Evolutionary conservation across 2,888 invertebrate genomes (phyloP), one percentile per base, ranked within the genome.

Genomic region (Metopia argyrocephala): DNA sequence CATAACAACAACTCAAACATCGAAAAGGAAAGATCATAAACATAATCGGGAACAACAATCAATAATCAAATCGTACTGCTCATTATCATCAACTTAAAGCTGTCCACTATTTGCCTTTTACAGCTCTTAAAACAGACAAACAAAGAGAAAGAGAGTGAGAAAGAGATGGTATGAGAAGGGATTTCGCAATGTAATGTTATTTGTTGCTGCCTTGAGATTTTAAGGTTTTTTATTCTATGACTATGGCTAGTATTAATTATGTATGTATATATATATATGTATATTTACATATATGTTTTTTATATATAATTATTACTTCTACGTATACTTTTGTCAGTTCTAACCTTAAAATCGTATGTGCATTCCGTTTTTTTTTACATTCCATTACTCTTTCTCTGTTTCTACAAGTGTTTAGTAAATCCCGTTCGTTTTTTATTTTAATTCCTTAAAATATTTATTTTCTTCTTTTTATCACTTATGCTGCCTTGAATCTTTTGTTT

Each of bases 381-480:
- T 50, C n/a, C 7, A 25, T 59, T 5, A 15, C n/a, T 28, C 52
- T 20, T n/a, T 45, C 59, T 20, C 21, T 61, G 9, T 4, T 28
- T 28, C 20, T 54, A 12, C 15, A 3, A 0, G 12, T 15, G 12
- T 15, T n/a, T 38, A 38, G 38, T 38, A 12, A 12, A 38, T 38
- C 38, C 15, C 38, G 38, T 38, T 38, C 12, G 15, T 38, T 38
- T 15, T 38, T 38, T 12, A 38, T 38, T 38, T 38, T 38, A 38
- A 38, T 4, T 38, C 15, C 38, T 38, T 38, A 12, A 48, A 5
- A 15, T 28, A 69, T 25, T 48, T 54, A n/a, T 20, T 27, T 70
- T 45, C n/a, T 59, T 64, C 31, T 27, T 23, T 66, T 48, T 79
- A 78, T 78, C 78, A 82, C 82, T 82, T 76, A 62, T 79, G 83